Conservation (phyloP, 2,113 vertebrate genomes). For the Leptosomus discolor region DNA sequence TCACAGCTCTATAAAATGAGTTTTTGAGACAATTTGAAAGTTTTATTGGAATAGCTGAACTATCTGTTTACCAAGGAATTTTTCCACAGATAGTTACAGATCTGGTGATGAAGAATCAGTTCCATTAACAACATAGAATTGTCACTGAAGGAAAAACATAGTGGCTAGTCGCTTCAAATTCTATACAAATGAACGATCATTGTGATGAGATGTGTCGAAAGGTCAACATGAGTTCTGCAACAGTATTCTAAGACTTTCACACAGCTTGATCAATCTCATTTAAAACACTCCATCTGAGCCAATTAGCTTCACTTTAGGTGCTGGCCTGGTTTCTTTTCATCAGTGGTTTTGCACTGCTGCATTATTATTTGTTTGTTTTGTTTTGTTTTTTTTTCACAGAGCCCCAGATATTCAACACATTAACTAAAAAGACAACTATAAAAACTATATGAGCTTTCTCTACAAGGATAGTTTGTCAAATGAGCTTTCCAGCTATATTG, state of each 20-base stretch:
- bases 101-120: neutral
- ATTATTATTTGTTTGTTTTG: neutral
- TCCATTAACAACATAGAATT: neutral
- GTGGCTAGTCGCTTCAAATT: neutral
- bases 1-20: neutral
- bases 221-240: neutral
- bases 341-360: neutral
- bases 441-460: neutral
- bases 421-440: neutral
- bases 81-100: neutral
- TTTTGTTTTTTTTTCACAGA: neutral
- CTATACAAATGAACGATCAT: neutral
- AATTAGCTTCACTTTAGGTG: neutral
- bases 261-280: constrained; percentile 7
- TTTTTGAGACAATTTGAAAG: neutral
- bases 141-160: neutral
- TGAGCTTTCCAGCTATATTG: neutral
- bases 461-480: neutral
- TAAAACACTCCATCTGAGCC: neutral
- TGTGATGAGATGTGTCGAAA: constrained; percentile 4
- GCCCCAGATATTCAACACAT: neutral
- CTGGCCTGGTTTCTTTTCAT: neutral
- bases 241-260: neutral
- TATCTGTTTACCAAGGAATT: neutral
- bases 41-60: neutral